Conservation (phyloP, 35 echinoderm and acorn worm genomes). For the Chiridota heheva region DNA sequence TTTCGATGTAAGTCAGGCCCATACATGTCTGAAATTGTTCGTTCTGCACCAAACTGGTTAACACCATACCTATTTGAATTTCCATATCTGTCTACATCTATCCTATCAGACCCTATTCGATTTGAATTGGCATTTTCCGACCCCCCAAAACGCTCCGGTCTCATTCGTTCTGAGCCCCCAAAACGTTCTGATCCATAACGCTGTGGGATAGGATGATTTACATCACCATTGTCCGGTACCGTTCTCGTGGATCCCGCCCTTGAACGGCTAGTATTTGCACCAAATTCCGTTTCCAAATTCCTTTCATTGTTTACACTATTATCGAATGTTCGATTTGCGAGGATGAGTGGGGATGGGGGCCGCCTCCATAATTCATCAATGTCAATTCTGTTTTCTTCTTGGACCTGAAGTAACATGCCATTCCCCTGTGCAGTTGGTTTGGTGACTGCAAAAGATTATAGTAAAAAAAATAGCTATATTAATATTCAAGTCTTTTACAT, state of each 20-base stretch:
- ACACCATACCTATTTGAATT: no score
- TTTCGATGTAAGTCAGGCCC: no score
- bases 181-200: no score
- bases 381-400: constrained; percentile 63
- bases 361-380: constrained; percentile 63
- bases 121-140: background rate
- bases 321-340: constrained; percentile 37
- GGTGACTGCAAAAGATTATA: constrained; percentile 1
- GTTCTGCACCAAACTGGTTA: background rate
- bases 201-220: no score
- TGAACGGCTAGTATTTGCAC: background rate
- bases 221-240: background rate
- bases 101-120: no score
- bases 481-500: no score
- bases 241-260: no score
- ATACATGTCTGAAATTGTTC: background rate
- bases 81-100: no score
- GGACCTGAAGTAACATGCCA: constrained; percentile 46
- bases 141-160: no score
- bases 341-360: constrained; percentile 51
- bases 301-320: background rate
- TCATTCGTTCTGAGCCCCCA: background rate
- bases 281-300: constrained; percentile 14
- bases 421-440: constrained; percentile 43
- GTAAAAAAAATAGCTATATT: background rate